These are phyloP conservation scores for Riptortus pedestris DNA, from an alignment of 1,140 invertebrate genomes.

Conservation along the genomic window DNA sequence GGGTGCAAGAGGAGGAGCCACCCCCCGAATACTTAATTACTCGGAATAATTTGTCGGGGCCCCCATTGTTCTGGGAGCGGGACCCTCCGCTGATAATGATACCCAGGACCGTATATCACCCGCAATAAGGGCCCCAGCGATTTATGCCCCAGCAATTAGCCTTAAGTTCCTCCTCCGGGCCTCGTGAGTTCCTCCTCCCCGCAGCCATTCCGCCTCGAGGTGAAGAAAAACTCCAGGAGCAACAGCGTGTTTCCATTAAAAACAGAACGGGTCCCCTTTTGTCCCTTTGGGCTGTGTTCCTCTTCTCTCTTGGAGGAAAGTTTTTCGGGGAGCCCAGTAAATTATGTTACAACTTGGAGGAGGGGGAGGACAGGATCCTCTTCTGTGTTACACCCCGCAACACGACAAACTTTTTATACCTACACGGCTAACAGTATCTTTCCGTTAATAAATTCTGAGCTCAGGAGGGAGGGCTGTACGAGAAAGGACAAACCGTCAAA, in stretches of 20 bases:
- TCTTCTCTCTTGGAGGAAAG: background rate
- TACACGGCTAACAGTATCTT: too few species aligned
- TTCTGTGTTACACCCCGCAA: too few species aligned
- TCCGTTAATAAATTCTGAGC: too few species aligned
- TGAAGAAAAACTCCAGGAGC: slow-evolving; percentile 13
- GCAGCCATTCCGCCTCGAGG: too few species aligned
- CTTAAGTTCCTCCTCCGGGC: slow-evolving; percentile 1
- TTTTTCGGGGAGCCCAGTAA: background rate
- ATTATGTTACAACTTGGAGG: slow-evolving; percentile 7
- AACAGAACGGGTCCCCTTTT: background rate
- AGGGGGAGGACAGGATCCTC: background rate
- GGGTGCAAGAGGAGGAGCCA: background rate
- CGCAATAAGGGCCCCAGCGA: background rate
- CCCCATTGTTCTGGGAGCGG: background rate
- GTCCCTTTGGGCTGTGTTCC: too few species aligned
- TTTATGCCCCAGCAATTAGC: slow-evolving; percentile 8
- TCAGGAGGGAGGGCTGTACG: too few species aligned
- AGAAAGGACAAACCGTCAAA: too few species aligned
- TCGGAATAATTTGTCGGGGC: slow-evolving; percentile 18
- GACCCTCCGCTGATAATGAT: slow-evolving; percentile 4
- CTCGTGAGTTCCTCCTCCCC: background rate
- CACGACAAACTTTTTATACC: background rate
- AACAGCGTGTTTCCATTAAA: slow-evolving; percentile 16
- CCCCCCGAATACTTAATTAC: slow-evolving; percentile 12
- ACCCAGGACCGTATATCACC: slow-evolving; percentile 7